Conservation (phyloP, 2,797 vertebrate genomes). For the Lepilemur ruficaudatus region DNA sequence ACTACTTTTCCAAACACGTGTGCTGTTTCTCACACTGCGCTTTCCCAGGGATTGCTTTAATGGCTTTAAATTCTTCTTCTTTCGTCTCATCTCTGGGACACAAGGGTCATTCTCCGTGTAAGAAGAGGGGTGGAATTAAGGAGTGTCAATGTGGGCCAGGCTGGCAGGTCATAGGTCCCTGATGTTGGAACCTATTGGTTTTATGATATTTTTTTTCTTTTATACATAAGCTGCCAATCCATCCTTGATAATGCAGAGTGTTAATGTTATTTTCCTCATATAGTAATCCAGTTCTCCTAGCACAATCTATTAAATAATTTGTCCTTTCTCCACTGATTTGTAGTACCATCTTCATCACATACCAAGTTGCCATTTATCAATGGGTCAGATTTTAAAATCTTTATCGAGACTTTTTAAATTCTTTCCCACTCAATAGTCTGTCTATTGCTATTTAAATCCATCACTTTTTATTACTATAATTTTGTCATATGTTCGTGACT, state of each 20-base stretch:
- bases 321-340: not conserved
- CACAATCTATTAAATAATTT: not conserved
- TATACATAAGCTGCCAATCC: not conserved
- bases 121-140: not conserved
- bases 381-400: not conserved
- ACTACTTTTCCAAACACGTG: not conserved
- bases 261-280: not conserved
- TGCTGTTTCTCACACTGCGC: not conserved
- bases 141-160: not conserved
- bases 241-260: not conserved
- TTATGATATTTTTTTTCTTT: not conserved
- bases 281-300: not conserved
- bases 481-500: slow-evolving; percentile 16
- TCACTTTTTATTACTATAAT: slow-evolving; percentile 27
- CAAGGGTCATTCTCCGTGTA: not conserved
- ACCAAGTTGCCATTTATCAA: not conserved
- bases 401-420: slow-evolving; percentile 1
- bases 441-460: not conserved
- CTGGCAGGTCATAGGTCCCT: not conserved
- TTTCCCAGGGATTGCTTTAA: not conserved
- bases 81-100: not conserved
- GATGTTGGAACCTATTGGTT: not conserved
- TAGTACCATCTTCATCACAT: not conserved
- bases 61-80: not conserved
- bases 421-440: not conserved